Conservation (phyloP, 2,113 vertebrate genomes). For the Azemiops feae region DNA sequence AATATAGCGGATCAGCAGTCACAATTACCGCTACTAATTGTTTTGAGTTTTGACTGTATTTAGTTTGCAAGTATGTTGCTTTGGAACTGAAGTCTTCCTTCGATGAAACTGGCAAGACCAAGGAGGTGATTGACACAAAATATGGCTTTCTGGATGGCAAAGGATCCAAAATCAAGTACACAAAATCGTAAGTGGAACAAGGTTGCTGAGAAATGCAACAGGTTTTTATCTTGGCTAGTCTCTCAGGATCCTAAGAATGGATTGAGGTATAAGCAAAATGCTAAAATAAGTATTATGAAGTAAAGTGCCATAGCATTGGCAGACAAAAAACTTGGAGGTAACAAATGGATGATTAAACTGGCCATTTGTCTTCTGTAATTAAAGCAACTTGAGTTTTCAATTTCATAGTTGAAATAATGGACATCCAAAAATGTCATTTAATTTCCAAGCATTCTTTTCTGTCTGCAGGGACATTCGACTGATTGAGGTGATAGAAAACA, state of each 20-base stretch:
- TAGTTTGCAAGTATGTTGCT: constrained; percentile 95
- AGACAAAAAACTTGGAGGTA: background rate
- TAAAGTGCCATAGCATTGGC: background rate
- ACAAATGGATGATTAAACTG: background rate
- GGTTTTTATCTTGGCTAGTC: background rate
- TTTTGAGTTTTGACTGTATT: background rate
- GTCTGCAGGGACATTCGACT: constrained; percentile 86
- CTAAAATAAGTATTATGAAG: background rate
- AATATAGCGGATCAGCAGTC: background rate
- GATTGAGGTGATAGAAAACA: constrained; percentile 93
- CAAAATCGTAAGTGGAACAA: constrained; percentile 88
- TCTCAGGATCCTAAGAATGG: background rate
- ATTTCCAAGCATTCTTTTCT: background rate
- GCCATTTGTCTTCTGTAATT: background rate
- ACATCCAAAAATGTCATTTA: background rate
- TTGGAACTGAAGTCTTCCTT: constrained; percentile 96
- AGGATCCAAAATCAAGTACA: constrained; percentile 87
- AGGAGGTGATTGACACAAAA: constrained; percentile 89
- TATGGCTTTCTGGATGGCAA: constrained; percentile 90
- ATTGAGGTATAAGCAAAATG: background rate
- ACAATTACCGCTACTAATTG: background rate
- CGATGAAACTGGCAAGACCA: constrained; percentile 91
- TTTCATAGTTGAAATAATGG: background rate
- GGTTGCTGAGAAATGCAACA: background rate
- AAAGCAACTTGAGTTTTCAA: background rate